Conservation (phyloP, 2,113 vertebrate genomes). For the Protomyctophum bolini region DNA sequence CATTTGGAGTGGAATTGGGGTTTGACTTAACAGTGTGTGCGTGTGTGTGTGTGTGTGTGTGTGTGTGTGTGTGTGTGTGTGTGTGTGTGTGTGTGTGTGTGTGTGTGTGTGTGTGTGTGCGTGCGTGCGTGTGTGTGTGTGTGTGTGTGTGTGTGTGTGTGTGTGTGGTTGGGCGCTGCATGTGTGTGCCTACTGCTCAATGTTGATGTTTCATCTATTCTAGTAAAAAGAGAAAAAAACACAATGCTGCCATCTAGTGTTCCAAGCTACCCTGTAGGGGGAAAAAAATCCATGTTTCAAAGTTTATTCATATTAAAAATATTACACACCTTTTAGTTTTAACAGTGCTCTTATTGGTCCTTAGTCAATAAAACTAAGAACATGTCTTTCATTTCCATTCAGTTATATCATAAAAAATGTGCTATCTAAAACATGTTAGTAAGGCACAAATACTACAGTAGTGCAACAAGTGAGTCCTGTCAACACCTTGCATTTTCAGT, state of each 20-base stretch:
- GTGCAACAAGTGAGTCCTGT: slow-evolving; percentile 26
- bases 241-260: slow-evolving; percentile 55
- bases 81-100: too few relatives aligned
- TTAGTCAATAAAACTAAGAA: slow-evolving; percentile 28
- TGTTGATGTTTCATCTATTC: too few relatives aligned
- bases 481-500: neutral
- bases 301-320: neutral
- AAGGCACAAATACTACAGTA: slow-evolving; percentile 49
- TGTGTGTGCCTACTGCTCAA: neutral
- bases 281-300: neutral
- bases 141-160: too few relatives aligned
- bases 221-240: slow-evolving; percentile 9
- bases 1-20: too few relatives aligned
- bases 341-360: slow-evolving; percentile 1
- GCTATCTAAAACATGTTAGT: neutral
- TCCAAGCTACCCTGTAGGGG: neutral
- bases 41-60: too few relatives aligned
- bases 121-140: neutral
- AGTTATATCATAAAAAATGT: slow-evolving; percentile 26
- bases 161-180: neutral
- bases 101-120: neutral
- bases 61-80: too few relatives aligned
- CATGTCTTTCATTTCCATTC: slow-evolving; percentile 29
- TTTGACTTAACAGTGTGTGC: too few relatives aligned
- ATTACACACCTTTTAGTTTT: neutral